A percentile compares a stretch with the other conserved stretches of the same genome.
Evolutionary conservation across 2,797 vertebrate species (phyloP).

Genomic region (Chelidonichthys spinosus): DNA sequence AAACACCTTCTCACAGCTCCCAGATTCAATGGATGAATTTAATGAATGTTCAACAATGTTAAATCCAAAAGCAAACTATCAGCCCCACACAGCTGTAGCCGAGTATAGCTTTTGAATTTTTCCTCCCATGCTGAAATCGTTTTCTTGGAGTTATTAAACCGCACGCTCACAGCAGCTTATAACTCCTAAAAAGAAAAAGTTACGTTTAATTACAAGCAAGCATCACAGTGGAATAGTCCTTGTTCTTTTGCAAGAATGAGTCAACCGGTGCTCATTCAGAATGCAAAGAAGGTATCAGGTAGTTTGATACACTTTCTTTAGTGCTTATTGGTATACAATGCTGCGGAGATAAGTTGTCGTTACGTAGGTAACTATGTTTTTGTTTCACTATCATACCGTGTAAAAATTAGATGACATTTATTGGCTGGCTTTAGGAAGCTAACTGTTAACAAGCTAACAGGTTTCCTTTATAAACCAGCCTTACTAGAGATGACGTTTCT

Average conservation of each 20-base stretch:
- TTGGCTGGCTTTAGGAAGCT: neutral
- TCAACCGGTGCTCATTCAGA: constrained; percentile 1
- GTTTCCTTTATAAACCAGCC: neutral
- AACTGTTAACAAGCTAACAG: neutral
- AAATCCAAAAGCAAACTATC: constrained; percentile 58
- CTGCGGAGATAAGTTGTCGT: neutral
- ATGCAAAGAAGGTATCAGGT: neutral
- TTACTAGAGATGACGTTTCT: neutral
- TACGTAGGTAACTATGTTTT: neutral
- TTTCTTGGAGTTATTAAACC: constrained; percentile 23
- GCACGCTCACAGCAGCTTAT: constrained; percentile 4
- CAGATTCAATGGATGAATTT: constrained; percentile 15
- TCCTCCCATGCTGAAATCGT: constrained; percentile 6
- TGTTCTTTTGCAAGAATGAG: constrained; percentile 11
- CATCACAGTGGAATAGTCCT: constrained; percentile 12
- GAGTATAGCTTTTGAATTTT: constrained; percentile 13
- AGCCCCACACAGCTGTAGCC: constrained; percentile 21
- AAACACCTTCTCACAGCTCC: constrained; percentile 42
- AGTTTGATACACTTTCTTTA: neutral
- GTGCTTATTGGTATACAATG: neutral
- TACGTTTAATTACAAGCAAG: constrained; percentile 30
- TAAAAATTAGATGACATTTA: neutral
- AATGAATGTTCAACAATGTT: constrained; percentile 47
- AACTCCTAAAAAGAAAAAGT: neutral
- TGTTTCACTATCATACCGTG: neutral